Conservation (phyloP, 2,113 vertebrate species). For the Ahaetulla prasina region DNA sequence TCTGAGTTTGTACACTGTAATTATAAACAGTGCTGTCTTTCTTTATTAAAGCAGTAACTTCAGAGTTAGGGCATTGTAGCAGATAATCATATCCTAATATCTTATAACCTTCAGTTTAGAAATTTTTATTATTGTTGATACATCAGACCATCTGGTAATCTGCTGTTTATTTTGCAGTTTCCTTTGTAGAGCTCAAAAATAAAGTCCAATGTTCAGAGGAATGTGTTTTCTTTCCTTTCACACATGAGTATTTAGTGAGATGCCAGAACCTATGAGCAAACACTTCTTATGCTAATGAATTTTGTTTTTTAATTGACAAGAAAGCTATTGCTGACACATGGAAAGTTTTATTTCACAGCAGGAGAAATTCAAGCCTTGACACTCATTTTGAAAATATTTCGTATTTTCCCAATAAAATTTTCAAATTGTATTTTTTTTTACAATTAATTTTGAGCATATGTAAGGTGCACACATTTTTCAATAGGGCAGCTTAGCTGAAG, state of each 20-base stretch:
- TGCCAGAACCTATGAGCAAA: neutral
- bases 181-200: conserved; percentile 32
- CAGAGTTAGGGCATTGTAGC: conserved; percentile 9
- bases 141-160: conserved; percentile 29
- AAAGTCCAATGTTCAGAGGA: neutral
- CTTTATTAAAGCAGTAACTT: neutral
- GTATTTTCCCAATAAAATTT: neutral
- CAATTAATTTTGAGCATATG: neutral
- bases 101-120: neutral
- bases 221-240: neutral
- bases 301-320: neutral
- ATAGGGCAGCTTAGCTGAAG: neutral
- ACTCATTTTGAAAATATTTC: neutral
- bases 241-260: conserved; percentile 24
- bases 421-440: conserved; percentile 28
- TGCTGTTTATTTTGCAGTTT: conserved; percentile 31
- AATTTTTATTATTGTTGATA: conserved; percentile 29
- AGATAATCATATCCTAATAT: neutral
- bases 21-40: neutral
- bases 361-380: neutral
- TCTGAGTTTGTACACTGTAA: neutral
- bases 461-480: conserved; percentile 24
- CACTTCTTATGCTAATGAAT: rapidly evolving
- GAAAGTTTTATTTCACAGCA: neutral
- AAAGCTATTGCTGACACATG: neutral